Conservation (phyloP, 2,797 vertebrate species). For the Anguilla megastoma region DNA sequence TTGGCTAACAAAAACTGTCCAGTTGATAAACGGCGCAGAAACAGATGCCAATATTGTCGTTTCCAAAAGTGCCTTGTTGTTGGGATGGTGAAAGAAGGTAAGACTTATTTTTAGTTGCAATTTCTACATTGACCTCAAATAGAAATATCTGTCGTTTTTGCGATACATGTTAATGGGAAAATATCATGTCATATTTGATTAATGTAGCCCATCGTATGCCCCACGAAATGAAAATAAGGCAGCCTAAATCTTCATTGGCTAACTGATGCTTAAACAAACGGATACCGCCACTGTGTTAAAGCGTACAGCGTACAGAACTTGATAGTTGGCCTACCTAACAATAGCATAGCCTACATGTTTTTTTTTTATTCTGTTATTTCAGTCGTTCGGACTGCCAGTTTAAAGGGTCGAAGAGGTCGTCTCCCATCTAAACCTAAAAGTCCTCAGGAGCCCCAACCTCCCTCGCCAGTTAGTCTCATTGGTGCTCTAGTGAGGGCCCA, state of each 20-base stretch:
- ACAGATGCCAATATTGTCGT: slow-evolving; percentile 97
- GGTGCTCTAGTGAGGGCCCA: slow-evolving; percentile 95
- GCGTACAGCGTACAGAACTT: not conserved
- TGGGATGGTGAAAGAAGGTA: slow-evolving; percentile 99
- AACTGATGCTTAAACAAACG: too few species aligned
- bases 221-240: too few species aligned
- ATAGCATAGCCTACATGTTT: not conserved
- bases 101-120: slow-evolving; percentile 40
- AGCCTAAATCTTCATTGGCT: too few species aligned
- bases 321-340: not conserved
- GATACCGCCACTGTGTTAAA: too few species aligned
- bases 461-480: slow-evolving; percentile 94
- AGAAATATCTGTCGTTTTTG: not conserved
- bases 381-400: slow-evolving; percentile 96
- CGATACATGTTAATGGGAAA: not conserved
- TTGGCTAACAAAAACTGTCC: slow-evolving; percentile 99
- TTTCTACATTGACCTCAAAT: not conserved
- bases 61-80: slow-evolving; percentile 99
- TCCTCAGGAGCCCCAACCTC: slow-evolving; percentile 92
- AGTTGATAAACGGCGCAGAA: slow-evolving; percentile 95
- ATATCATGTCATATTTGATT: not conserved
- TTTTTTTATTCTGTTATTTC: slow-evolving; percentile 39
- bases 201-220: not conserved
- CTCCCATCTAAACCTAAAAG: slow-evolving; percentile 98
- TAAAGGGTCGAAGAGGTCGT: slow-evolving; percentile 95